Evolutionary conservation across 2,113 vertebrate species (phyloP).

Genomic region (Percina caprodes): DNA sequence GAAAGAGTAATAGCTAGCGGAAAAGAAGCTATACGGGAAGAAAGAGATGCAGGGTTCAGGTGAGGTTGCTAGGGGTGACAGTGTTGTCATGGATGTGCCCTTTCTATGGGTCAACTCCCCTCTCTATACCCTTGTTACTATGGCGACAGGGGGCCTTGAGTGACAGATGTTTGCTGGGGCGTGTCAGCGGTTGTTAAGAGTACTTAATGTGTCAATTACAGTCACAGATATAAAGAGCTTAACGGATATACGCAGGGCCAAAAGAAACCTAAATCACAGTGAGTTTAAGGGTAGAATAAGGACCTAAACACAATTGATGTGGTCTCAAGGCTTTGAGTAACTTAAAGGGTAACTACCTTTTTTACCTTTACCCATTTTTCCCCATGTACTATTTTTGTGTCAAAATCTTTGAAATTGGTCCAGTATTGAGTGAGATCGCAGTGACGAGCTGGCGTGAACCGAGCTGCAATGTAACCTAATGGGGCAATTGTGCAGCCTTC

Average conservation of each 20-base stretch:
- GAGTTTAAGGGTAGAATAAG: background rate
- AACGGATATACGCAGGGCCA: conserved; percentile 39
- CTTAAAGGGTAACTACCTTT: no score
- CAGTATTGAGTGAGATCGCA: no score
- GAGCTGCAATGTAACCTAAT: no score
- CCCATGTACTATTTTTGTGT: no score
- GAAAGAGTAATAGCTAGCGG: background rate
- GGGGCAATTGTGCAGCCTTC: no score
- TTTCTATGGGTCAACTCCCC: conserved; percentile 55
- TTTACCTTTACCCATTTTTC: no score
- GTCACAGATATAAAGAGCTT: conserved; percentile 67
- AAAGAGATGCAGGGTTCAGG: conserved; percentile 27
- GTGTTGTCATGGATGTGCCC: conserved; percentile 65
- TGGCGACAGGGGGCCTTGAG: conserved; percentile 63
- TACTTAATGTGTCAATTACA: conserved; percentile 72
- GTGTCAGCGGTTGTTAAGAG: conserved; percentile 64
- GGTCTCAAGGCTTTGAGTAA: background rate
- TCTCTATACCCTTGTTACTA: conserved; percentile 59
- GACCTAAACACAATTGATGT: background rate
- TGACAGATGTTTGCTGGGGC: conserved; percentile 75
- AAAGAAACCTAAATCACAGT: conserved; percentile 16
- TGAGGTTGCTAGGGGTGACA: conserved; percentile 64
- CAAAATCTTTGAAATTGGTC: no score
- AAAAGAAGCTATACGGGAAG: conserved; percentile 9
- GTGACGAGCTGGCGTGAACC: no score